Evolutionary conservation across 1,140 invertebrate species (phyloP).

Genomic region (Tetranychus urticae): DNA sequence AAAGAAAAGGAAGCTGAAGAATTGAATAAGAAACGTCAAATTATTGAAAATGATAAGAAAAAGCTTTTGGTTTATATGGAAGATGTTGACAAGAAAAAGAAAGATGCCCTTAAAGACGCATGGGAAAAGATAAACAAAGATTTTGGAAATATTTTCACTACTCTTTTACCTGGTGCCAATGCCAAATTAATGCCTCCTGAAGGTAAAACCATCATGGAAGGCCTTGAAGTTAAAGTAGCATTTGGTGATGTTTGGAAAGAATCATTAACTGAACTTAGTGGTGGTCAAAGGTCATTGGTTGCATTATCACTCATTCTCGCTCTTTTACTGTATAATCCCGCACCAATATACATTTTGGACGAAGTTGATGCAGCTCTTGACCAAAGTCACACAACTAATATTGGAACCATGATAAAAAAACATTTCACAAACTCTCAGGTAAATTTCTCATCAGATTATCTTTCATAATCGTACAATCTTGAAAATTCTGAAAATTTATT

Average conservation of each 20-base stretch:
- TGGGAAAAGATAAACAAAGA: slow-evolving; percentile 49
- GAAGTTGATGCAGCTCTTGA: slow-evolving; percentile 97
- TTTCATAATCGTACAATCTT: too few species aligned
- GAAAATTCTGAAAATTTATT: neutral
- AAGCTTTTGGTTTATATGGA: slow-evolving; percentile 58
- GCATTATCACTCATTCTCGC: slow-evolving; percentile 87
- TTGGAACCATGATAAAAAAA: slow-evolving; percentile 75
- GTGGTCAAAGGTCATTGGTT: slow-evolving; percentile 84
- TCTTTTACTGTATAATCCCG: slow-evolving; percentile 88
- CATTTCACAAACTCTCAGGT: slow-evolving; percentile 86
- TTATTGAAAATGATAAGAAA: slow-evolving; percentile 61
- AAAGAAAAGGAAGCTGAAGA: slow-evolving; percentile 25
- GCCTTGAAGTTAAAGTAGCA: slow-evolving; percentile 51
- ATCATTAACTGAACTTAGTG: slow-evolving; percentile 76
- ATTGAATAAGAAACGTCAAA: slow-evolving; percentile 47
- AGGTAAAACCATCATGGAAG: slow-evolving; percentile 45
- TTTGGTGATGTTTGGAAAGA: slow-evolving; percentile 93
- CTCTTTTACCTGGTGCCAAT: slow-evolving; percentile 62
- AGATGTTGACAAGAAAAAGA: slow-evolving; percentile 72
- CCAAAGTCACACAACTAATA: slow-evolving; percentile 95
- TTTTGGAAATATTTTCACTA: slow-evolving; percentile 88
- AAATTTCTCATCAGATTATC: slow-evolving; percentile 7
- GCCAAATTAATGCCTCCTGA: slow-evolving; percentile 57
- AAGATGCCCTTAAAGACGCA: slow-evolving; percentile 46
- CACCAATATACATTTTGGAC: slow-evolving; percentile 93